A percentile compares a stretch with the other conserved stretches of the same genome.
Evolutionary conservation across 2,113 vertebrate genomes (phyloP).

Genomic region (Callipepla californica): DNA sequence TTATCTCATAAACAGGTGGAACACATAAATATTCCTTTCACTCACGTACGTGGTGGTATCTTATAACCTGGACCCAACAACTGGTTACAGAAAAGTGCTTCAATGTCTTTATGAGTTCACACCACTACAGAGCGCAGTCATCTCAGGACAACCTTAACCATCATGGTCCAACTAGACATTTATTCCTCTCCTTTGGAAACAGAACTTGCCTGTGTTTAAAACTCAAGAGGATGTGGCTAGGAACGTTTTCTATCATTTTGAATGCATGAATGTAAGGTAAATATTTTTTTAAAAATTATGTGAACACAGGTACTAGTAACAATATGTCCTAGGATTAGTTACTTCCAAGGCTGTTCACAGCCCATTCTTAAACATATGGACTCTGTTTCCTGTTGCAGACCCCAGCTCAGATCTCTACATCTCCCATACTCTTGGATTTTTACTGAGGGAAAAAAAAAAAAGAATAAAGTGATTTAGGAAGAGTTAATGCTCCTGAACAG

Average conservation of each 20-base stretch:
- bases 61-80: background rate
- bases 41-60: background rate
- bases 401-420: background rate
- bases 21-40: background rate
- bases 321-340: background rate
- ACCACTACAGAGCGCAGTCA: background rate
- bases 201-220: background rate
- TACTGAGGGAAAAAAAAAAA: conserved; percentile 35
- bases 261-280: background rate
- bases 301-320: background rate
- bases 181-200: background rate
- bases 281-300: background rate
- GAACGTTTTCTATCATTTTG: background rate
- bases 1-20: background rate
- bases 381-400: background rate
- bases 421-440: conserved; percentile 6
- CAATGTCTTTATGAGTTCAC: background rate
- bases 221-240: background rate
- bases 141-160: background rate
- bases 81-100: background rate
- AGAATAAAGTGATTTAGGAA: conserved; percentile 81
- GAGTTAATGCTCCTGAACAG: conserved; percentile 83
- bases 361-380: background rate
- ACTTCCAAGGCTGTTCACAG: background rate
- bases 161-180: background rate